Conservation (phyloP, 2,797 vertebrate species). For the Furcifer pardalis region DNA sequence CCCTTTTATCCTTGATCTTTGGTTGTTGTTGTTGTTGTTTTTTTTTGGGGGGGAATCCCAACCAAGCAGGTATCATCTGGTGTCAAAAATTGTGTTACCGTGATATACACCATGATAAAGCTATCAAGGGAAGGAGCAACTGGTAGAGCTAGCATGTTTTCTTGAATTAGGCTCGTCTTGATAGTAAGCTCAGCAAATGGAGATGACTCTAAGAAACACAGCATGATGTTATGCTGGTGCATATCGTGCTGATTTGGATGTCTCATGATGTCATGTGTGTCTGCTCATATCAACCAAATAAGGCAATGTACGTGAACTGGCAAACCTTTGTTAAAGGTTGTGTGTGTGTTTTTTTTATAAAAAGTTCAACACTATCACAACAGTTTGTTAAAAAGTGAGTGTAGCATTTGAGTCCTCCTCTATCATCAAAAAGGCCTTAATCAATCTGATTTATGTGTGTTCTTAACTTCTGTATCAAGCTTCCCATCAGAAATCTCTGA, state of each 20-base stretch:
- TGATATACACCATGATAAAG: background rate
- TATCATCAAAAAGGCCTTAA: background rate
- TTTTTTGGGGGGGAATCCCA: background rate
- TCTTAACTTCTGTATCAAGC: background rate
- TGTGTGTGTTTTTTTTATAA: background rate
- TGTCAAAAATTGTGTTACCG: background rate
- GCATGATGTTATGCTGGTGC: background rate
- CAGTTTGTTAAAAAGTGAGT: background rate
- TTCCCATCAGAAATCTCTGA: background rate
- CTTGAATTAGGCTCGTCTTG: background rate
- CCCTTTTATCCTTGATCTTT: background rate
- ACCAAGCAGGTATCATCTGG: background rate
- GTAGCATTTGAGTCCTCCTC: background rate
- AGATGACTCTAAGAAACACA: background rate
- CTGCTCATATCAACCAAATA: background rate
- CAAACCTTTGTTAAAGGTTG: background rate
- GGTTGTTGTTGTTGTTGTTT: no score
- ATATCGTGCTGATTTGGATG: background rate
- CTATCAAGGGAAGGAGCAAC: background rate
- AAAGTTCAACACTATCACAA: background rate
- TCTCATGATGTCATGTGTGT: background rate
- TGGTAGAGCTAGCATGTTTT: background rate
- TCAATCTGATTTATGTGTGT: background rate
- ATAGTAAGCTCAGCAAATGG: background rate
- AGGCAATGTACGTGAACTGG: background rate